A percentile compares a stretch with the other conserved stretches of the same genome.
phyloP scores from a whole-genome alignment of 2,888 invertebrate species.

The Cacoxenus indagator region DNA sequence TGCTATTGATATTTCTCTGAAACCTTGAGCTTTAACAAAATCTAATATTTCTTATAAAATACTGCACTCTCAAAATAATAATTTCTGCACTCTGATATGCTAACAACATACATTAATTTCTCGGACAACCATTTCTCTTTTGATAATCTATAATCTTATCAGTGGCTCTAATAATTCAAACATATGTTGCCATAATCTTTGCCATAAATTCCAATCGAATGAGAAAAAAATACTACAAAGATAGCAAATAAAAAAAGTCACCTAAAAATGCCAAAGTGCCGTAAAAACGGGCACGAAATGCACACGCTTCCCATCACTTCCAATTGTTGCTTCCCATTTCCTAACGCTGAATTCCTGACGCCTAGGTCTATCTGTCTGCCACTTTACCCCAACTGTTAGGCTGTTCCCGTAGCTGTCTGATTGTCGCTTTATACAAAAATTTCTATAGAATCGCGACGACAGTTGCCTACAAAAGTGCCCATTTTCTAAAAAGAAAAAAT shows the following conservation, averaged over 20 bases:
- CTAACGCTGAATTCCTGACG: background rate
- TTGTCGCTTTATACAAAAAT: background rate
- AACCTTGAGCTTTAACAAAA: no score
- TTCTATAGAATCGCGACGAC: background rate
- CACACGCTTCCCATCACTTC: background rate
- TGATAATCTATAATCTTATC: background rate
- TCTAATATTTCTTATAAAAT: no score
- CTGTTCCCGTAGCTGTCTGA: background rate
- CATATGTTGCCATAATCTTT: background rate
- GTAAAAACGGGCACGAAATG: background rate
- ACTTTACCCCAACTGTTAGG: background rate
- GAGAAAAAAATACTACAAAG: background rate
- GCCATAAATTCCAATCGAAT: conserved; percentile 12
- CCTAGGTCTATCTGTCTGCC: background rate
- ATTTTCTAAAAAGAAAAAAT: background rate
- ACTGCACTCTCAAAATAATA: no score
- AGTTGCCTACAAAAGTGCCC: background rate
- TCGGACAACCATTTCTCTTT: no score
- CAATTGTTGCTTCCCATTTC: conserved; percentile 7
- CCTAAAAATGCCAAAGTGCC: conserved; percentile 1
- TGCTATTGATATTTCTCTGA: no score
- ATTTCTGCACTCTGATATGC: no score
- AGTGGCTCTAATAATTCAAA: background rate
- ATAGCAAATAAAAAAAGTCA: background rate
- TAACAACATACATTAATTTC: no score